phyloP scores from a whole-genome alignment of 2,888 invertebrate genomes.

The Monochamus alternatus region DNA sequence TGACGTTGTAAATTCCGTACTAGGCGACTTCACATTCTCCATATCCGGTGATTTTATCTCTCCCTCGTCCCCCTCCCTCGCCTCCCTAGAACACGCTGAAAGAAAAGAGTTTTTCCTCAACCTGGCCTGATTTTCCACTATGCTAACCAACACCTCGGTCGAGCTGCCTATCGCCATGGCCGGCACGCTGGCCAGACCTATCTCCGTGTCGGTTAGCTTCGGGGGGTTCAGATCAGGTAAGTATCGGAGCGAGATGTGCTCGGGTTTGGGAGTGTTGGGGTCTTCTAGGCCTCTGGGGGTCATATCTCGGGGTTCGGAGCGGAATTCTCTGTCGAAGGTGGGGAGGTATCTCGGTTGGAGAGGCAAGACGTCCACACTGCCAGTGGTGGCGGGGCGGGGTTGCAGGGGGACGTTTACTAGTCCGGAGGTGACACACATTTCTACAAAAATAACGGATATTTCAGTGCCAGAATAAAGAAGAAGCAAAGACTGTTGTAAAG shows the following conservation, averaged over 20 bases:
- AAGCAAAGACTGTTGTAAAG: too few relatives aligned
- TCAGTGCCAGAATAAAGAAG: too few relatives aligned
- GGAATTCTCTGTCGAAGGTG: constrained; percentile 74
- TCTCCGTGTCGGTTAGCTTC: constrained; percentile 64
- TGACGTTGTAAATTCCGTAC: constrained; percentile 65
- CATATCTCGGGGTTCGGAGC: constrained; percentile 68
- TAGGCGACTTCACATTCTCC: constrained; percentile 63
- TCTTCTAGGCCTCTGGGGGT: constrained; percentile 66
- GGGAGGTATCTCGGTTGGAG: constrained; percentile 81
- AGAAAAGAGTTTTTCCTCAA: constrained; percentile 60
- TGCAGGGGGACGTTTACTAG: constrained; percentile 72
- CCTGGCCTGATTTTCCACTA: constrained; percentile 66
- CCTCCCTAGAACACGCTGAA: constrained; percentile 47
- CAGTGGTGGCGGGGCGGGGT: constrained; percentile 80
- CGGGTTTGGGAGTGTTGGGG: constrained; percentile 36
- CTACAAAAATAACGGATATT: background rate
- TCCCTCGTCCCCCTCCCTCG: constrained; percentile 38
- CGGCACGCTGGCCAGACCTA: constrained; percentile 62
- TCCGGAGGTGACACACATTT: constrained; percentile 34
- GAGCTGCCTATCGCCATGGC: constrained; percentile 68
- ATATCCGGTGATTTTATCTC: constrained; percentile 60
- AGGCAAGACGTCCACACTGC: constrained; percentile 80
- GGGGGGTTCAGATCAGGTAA: constrained; percentile 37
- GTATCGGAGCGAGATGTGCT: constrained; percentile 39
- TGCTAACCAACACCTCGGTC: constrained; percentile 66